A percentile compares a stretch with the other conserved stretches of the same genome.
Evolutionary conservation across 2,113 vertebrate species (phyloP).

Genomic region (Sciurus niger): DNA sequence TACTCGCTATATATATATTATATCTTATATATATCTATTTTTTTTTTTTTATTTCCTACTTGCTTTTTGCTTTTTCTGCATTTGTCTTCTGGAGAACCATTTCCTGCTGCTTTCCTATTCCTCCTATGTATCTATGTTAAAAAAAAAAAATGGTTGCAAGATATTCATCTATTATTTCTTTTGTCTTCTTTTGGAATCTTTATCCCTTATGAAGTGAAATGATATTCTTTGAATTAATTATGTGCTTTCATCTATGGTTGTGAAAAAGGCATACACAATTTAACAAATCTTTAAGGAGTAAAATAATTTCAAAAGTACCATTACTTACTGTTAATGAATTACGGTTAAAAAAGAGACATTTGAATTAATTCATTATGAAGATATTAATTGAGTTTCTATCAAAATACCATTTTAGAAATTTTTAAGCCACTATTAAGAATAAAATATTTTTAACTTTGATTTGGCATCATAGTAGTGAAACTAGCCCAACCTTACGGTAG

Average conservation of each 20-base stretch:
- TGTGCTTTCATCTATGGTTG: background rate
- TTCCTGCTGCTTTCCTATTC: background rate
- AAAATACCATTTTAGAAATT: slow-evolving; percentile 6
- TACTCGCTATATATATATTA: too few relatives aligned
- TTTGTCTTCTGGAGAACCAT: background rate
- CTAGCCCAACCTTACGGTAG: background rate
- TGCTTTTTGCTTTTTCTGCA: background rate
- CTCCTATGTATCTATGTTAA: background rate
- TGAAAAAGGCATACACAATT: background rate
- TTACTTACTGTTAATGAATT: slow-evolving; percentile 41
- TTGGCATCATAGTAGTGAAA: background rate
- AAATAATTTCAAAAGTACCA: slow-evolving; percentile 29
- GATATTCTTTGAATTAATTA: background rate
- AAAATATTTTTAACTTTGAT: background rate
- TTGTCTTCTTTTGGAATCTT: background rate
- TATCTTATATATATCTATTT: too few relatives aligned
- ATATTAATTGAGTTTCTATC: slow-evolving; percentile 20
- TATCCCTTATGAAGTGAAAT: background rate
- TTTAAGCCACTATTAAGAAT: slow-evolving; percentile 8
- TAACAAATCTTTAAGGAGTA: slow-evolving; percentile 30
- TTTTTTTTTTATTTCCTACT: too few relatives aligned
- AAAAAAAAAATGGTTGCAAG: background rate
- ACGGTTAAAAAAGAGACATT: background rate
- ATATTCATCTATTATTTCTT: background rate
- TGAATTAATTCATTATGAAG: slow-evolving; percentile 1